Percentiles rank a stretch among this genome's conserved stretches.
phyloP scores from a whole-genome alignment of 2,888 invertebrate genomes.

The Choristoneura rosaceana region DNA sequence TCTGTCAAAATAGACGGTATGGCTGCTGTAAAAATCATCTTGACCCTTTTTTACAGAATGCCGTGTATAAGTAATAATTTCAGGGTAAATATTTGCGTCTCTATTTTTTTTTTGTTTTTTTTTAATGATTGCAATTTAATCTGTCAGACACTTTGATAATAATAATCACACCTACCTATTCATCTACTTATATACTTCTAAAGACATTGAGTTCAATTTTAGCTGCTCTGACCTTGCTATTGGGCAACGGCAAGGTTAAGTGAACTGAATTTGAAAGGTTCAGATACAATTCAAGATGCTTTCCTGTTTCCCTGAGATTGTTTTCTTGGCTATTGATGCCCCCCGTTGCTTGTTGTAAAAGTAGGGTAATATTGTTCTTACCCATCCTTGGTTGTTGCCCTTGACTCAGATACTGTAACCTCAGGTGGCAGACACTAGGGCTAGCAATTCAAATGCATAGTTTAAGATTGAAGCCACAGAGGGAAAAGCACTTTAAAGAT shows the following conservation, averaged over 20 bases:
- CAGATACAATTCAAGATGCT: background rate
- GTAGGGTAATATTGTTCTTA: constrained; percentile 9
- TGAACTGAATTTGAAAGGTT: constrained; percentile 4
- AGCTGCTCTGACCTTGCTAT: background rate
- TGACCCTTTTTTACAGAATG: too few relatives aligned
- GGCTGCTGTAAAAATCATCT: too few relatives aligned
- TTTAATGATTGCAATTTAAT: background rate
- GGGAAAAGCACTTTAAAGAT: too few relatives aligned
- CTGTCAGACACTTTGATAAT: background rate
- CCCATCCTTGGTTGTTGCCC: constrained; percentile 10
- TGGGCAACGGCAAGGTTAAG: background rate
- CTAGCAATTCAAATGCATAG: background rate
- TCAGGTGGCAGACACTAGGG: background rate
- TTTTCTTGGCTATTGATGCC: constrained; percentile 18
- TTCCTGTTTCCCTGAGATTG: constrained; percentile 3
- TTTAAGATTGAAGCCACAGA: background rate
- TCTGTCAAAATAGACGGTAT: too few relatives aligned
- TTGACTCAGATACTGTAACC: constrained; percentile 9
- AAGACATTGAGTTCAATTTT: background rate
- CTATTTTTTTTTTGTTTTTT: too few relatives aligned
- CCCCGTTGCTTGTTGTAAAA: background rate
- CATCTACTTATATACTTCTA: too few relatives aligned
- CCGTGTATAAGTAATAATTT: too few relatives aligned
- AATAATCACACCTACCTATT: background rate
- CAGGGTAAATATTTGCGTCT: too few relatives aligned